A percentile compares a stretch with the other conserved stretches of the same genome.
Evolutionary conservation across 2,888 invertebrate genomes (phyloP).

Genomic region (Andrena hattorfiana): DNA sequence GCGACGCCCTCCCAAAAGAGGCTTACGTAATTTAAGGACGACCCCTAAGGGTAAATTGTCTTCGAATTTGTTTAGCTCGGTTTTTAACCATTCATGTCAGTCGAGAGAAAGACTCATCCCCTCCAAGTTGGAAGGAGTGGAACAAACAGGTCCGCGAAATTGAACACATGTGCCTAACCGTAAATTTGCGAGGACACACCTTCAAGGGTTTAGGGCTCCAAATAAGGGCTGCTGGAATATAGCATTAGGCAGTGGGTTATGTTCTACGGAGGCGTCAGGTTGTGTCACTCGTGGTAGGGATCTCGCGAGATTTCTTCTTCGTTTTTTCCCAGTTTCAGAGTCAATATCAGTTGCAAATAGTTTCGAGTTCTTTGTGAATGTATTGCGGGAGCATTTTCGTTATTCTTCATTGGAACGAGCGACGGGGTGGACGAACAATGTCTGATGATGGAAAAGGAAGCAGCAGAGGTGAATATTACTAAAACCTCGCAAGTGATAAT

Average conservation of each 20-base stretch:
- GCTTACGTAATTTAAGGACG: too few relatives aligned
- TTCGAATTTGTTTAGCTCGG: background rate
- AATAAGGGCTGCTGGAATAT: constrained; percentile 62
- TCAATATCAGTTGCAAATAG: background rate
- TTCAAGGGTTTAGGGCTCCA: constrained; percentile 55
- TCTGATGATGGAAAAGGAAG: constrained; percentile 18
- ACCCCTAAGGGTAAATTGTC: background rate
- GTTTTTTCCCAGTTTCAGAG: too few relatives aligned
- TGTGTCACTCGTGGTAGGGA: constrained; percentile 14
- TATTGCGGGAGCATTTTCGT: background rate
- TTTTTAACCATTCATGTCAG: constrained; percentile 8
- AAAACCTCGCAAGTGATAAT: background rate
- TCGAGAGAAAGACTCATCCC: background rate
- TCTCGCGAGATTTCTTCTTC: constrained; percentile 2
- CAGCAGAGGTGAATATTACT: constrained; percentile 16
- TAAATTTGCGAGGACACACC: constrained; percentile 62
- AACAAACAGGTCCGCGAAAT: constrained; percentile 49
- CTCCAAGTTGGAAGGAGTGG: constrained; percentile 25
- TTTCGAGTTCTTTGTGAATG: background rate
- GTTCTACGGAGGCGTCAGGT: constrained; percentile 38
- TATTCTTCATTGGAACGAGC: background rate
- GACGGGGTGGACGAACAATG: constrained; percentile 11
- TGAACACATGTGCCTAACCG: constrained; percentile 56
- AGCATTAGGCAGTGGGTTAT: constrained; percentile 58
- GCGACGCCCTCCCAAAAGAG: too few relatives aligned